Conservation (phyloP, 2,797 vertebrate genomes). For the Gorsachius magnificus region DNA sequence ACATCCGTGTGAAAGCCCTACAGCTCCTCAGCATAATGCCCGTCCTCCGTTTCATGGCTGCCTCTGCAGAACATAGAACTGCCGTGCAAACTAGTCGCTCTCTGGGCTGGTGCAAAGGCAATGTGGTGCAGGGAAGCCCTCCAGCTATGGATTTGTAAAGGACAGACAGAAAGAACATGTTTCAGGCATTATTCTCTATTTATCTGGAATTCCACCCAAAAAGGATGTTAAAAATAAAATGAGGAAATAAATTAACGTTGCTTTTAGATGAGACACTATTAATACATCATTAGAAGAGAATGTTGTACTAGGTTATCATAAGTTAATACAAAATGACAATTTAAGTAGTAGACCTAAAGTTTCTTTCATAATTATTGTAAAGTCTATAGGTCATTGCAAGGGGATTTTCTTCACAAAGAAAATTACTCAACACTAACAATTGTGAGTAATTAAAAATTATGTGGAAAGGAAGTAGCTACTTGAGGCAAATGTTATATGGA, state of each 20-base stretch:
- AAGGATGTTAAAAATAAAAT: conserved; percentile 2
- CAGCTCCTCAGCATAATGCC: not conserved
- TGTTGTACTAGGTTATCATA: not conserved
- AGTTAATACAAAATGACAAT: not conserved
- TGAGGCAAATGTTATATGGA: not conserved
- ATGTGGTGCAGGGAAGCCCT: not conserved
- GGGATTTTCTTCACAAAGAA: conserved; percentile 4
- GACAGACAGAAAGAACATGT: not conserved
- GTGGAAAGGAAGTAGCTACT: not conserved
- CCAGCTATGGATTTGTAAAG: not conserved
- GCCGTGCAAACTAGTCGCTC: not conserved
- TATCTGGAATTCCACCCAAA: not conserved
- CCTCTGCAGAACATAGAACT: not conserved
- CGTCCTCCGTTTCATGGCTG: not conserved
- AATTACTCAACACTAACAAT: not conserved
- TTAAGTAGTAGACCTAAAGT: not conserved
- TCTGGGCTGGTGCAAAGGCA: not conserved
- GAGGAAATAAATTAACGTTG: not conserved
- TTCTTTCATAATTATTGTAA: not conserved
- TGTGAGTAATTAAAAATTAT: not conserved
- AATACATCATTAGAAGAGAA: not conserved
- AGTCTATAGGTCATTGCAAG: not conserved
- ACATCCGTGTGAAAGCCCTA: not conserved
- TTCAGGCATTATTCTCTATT: not conserved
- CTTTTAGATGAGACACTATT: not conserved